These are phyloP conservation scores for Drosophila repleta DNA, from an alignment of 1,140 invertebrate genomes.

Conservation along the genomic window DNA sequence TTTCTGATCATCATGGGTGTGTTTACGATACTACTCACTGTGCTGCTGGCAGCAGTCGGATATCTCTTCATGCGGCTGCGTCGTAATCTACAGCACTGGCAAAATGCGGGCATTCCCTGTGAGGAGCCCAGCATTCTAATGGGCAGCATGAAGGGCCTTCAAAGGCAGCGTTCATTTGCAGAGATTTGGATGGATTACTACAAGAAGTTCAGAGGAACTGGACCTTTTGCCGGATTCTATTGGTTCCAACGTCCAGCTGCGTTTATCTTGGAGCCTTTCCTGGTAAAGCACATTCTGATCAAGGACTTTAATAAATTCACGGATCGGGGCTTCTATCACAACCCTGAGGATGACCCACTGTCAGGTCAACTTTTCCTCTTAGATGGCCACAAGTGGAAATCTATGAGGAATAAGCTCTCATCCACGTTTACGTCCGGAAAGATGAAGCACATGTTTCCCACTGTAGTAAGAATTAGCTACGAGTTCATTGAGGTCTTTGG, in stretches of 20 bases:
- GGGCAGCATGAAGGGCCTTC: slow-evolving; percentile 61
- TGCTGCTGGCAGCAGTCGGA: slow-evolving; percentile 11
- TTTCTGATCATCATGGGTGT: slow-evolving; percentile 18
- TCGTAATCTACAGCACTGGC: slow-evolving; percentile 67
- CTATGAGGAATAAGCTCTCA: slow-evolving; percentile 85
- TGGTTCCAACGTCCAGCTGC: slow-evolving; percentile 83
- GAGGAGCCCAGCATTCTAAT: slow-evolving; percentile 60
- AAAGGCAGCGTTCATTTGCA: slow-evolving; percentile 12
- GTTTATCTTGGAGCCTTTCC: slow-evolving; percentile 85
- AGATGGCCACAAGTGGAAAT: slow-evolving; percentile 85
- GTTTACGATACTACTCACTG: slow-evolving; percentile 5
- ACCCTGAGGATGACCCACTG: slow-evolving; percentile 84
- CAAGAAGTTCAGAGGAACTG: slow-evolving; percentile 62
- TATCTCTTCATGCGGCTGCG: slow-evolving; percentile 22
- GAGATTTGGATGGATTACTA: slow-evolving; percentile 62
- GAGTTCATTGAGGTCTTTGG: slow-evolving; percentile 41
- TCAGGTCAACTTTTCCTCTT: slow-evolving; percentile 83
- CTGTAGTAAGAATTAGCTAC: slow-evolving; percentile 61
- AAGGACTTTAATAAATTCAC: slow-evolving; percentile 86
- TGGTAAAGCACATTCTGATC: slow-evolving; percentile 86
- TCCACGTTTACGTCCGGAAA: slow-evolving; percentile 86
- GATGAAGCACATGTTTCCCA: slow-evolving; percentile 85
- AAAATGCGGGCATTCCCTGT: slow-evolving; percentile 76
- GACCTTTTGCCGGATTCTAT: slow-evolving; percentile 78
- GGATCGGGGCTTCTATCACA: slow-evolving; percentile 84